Evolutionary conservation across 2,888 invertebrate species (phyloP).

Genomic region (Danaus chrysippus): DNA sequence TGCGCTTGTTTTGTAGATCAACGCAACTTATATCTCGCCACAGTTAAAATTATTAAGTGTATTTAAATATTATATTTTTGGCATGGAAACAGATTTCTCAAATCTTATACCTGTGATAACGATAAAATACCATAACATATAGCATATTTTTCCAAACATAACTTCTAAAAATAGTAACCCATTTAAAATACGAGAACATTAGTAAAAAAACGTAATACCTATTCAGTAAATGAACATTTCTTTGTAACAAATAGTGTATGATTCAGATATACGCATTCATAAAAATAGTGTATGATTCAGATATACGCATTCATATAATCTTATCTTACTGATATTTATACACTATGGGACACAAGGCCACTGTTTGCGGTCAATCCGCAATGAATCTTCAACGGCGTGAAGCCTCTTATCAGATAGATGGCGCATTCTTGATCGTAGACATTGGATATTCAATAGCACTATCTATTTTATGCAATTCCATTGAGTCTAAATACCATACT

Average conservation of each 20-base stretch:
- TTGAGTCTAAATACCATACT: slow-evolving; percentile 10
- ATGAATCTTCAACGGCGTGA: slow-evolving; percentile 53
- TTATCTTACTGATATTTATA: slow-evolving; percentile 15
- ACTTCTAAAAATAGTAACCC: no score
- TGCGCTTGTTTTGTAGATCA: slow-evolving; percentile 54
- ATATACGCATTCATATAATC: neutral
- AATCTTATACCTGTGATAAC: no score
- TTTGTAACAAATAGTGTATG: no score
- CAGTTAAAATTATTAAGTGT: slow-evolving; percentile 23
- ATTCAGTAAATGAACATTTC: no score
- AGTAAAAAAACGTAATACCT: no score
- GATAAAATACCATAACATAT: no score
- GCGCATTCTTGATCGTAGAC: slow-evolving; percentile 56
- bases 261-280: no score
- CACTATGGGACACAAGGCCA: slow-evolving; percentile 20
- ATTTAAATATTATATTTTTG: neutral
- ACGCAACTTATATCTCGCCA: slow-evolving; percentile 25
- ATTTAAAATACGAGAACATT: no score
- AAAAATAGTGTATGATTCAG: no score
- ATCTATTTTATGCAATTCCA: slow-evolving; percentile 28
- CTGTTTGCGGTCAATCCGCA: slow-evolving; percentile 53
- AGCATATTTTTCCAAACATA: no score
- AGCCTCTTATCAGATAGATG: slow-evolving; percentile 62
- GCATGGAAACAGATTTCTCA: no score
- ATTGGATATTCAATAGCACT: slow-evolving; percentile 30